phyloP scores from a whole-genome alignment of 2,888 invertebrate species.

The Yponomeuta plumbellus region DNA sequence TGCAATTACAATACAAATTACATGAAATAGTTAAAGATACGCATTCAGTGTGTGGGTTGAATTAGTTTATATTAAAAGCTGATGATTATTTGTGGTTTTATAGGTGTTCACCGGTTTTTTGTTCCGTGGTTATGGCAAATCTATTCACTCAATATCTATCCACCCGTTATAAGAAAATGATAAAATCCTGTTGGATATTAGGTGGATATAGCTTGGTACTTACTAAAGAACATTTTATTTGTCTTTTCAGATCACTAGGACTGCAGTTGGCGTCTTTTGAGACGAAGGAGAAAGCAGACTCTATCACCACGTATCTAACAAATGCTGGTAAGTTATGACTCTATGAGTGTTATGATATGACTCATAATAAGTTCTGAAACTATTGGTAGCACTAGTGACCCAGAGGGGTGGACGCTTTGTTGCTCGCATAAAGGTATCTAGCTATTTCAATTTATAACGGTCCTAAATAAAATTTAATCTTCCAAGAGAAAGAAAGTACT shows the following conservation, averaged over 20 bases:
- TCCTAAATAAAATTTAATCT: too few relatives aligned
- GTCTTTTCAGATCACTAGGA: constrained; percentile 81
- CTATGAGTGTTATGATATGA: too few relatives aligned
- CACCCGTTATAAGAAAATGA: too few relatives aligned
- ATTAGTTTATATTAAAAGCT: too few relatives aligned
- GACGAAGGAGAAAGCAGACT: constrained; percentile 90
- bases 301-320: constrained; percentile 87
- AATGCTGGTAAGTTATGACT: constrained; percentile 81
- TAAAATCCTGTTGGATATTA: too few relatives aligned
- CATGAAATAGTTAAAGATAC: constrained; percentile 5
- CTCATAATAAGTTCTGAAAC: constrained; percentile 1
- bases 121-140: too few relatives aligned
- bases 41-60: constrained; percentile 9
- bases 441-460: not conserved
- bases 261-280: constrained; percentile 90
- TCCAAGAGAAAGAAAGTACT: too few relatives aligned
- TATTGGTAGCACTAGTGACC: too few relatives aligned
- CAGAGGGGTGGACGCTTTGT: not conserved
- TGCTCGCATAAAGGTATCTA: not conserved
- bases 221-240: not conserved
- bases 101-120: too few relatives aligned
- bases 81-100: too few relatives aligned
- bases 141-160: too few relatives aligned
- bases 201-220: too few relatives aligned
- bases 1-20: constrained; percentile 7